These are phyloP conservation scores for Aphis craccivora DNA, from an alignment of 1,140 invertebrate species.

Conservation along the genomic window DNA sequence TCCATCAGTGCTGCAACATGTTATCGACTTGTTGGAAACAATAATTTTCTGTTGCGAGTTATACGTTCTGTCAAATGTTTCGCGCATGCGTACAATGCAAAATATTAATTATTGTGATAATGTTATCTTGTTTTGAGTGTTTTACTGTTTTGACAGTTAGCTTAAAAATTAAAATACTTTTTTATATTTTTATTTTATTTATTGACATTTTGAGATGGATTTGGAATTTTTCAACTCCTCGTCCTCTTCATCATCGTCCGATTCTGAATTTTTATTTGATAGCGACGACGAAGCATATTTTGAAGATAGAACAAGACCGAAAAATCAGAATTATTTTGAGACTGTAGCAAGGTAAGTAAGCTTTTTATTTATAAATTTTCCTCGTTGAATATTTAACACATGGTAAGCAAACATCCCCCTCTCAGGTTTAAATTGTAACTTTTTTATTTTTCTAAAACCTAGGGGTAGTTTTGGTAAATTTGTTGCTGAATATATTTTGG, in stretches of 20 bases:
- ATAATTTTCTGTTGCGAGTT: constrained; percentile 7
- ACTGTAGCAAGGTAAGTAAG: constrained; percentile 31
- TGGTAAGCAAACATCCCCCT: neutral
- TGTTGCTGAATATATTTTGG: neutral
- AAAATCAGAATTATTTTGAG: constrained; percentile 33
- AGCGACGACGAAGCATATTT: constrained; percentile 20
- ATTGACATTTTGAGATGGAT: constrained; percentile 1
- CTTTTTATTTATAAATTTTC: no score
- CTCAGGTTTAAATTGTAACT: constrained; percentile 9
- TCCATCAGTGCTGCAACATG: no score
- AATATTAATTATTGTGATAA: no score
- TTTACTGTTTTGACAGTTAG: neutral
- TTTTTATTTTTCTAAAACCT: neutral
- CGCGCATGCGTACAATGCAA: constrained; percentile 2
- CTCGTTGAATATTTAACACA: no score
- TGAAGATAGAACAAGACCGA: constrained; percentile 19
- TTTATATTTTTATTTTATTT: neutral
- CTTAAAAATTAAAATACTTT: neutral
- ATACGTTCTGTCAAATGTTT: neutral
- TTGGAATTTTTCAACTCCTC: neutral
- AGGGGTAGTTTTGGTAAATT: no score
- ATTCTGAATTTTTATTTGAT: neutral
- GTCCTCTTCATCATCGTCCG: neutral
- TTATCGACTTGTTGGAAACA: neutral
- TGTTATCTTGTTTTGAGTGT: no score